Conservation (phyloP, 2,888 invertebrate species). For the Cephus sareptanus region DNA sequence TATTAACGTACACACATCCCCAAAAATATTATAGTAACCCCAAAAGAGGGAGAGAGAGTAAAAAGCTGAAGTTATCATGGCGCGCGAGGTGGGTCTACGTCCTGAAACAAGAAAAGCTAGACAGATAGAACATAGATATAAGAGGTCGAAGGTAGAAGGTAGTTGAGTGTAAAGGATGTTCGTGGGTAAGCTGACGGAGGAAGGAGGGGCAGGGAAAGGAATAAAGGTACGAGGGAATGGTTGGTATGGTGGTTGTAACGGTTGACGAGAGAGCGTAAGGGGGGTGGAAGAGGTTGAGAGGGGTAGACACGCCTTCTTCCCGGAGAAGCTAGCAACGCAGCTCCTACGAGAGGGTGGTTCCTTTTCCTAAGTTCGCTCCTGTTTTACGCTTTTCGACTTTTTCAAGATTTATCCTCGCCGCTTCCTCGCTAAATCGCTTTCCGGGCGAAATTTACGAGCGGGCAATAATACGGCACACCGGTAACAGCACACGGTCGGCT, state of each 20-base stretch:
- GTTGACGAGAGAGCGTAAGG: constrained; percentile 25
- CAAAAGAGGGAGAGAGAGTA: background rate
- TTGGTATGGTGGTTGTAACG: constrained; percentile 16
- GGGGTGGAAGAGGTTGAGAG: constrained; percentile 7
- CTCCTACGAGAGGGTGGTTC: constrained; percentile 33
- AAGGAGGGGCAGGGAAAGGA: constrained; percentile 26
- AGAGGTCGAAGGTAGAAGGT: background rate
- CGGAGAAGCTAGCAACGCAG: constrained; percentile 17
- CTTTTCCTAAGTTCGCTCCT: constrained; percentile 33
- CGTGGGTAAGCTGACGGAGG: background rate
- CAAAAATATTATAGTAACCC: background rate
- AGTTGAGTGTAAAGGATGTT: constrained; percentile 23
- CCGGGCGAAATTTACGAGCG: constrained; percentile 64
- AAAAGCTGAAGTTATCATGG: background rate
- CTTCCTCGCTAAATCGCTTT: constrained; percentile 66
- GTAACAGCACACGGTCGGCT: constrained; percentile 23
- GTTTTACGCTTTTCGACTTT: constrained; percentile 66
- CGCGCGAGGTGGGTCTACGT: background rate
- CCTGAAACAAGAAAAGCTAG: background rate
- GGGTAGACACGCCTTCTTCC: constrained; percentile 3
- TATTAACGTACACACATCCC: background rate
- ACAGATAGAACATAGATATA: background rate
- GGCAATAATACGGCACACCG: constrained; percentile 55
- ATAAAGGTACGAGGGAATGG: constrained; percentile 43
- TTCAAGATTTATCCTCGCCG: constrained; percentile 64